Percentiles rank a stretch among this genome's conserved stretches.
Evolutionary conservation across 1,140 invertebrate genomes (phyloP).

Genomic region (Lepidotrigona ventralis): DNA sequence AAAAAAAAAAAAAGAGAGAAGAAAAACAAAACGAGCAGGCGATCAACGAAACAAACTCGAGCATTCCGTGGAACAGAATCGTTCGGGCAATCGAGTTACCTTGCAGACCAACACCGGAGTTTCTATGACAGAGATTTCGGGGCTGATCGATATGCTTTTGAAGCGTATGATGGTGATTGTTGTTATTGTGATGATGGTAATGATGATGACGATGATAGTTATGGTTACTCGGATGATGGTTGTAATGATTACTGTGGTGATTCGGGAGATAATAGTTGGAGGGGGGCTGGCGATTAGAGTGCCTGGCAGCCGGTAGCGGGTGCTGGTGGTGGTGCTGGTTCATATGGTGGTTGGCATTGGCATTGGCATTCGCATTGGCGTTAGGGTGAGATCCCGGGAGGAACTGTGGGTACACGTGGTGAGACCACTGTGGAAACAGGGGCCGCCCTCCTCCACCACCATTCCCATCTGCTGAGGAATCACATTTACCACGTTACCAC

Average conservation of each 20-base stretch:
- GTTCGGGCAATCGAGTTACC: slow-evolving; percentile 79
- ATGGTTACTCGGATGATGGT: slow-evolving; percentile 78
- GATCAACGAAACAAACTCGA: slow-evolving; percentile 40
- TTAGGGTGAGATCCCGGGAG: slow-evolving; percentile 91
- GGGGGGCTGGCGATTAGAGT: slow-evolving; percentile 76
- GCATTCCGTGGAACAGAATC: slow-evolving; percentile 62
- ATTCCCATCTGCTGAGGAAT: slow-evolving; percentile 79
- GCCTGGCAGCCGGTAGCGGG: slow-evolving; percentile 78
- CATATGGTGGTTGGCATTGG: slow-evolving; percentile 80
- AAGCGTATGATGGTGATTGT: slow-evolving; percentile 80
- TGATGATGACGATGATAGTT: slow-evolving; percentile 79
- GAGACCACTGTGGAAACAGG: slow-evolving; percentile 94
- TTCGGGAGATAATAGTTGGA: slow-evolving; percentile 78
- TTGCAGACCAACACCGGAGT: slow-evolving; percentile 84
- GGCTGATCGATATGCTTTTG: slow-evolving; percentile 83
- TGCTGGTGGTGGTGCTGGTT: slow-evolving; percentile 81
- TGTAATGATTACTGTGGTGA: slow-evolving; percentile 79
- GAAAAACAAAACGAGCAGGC: slow-evolving; percentile 40
- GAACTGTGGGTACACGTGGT: slow-evolving; percentile 95
- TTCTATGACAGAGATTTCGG: slow-evolving; percentile 83
- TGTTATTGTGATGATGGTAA: slow-evolving; percentile 79
- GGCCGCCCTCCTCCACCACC: slow-evolving; percentile 83
- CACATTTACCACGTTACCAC: slow-evolving; percentile 75
- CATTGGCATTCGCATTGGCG: slow-evolving; percentile 82
- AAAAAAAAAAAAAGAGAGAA: not conserved